Percentiles rank a stretch among this genome's conserved stretches.
phyloP scores from a whole-genome alignment of 2,797 vertebrate species.

The Aphelocoma californica region DNA sequence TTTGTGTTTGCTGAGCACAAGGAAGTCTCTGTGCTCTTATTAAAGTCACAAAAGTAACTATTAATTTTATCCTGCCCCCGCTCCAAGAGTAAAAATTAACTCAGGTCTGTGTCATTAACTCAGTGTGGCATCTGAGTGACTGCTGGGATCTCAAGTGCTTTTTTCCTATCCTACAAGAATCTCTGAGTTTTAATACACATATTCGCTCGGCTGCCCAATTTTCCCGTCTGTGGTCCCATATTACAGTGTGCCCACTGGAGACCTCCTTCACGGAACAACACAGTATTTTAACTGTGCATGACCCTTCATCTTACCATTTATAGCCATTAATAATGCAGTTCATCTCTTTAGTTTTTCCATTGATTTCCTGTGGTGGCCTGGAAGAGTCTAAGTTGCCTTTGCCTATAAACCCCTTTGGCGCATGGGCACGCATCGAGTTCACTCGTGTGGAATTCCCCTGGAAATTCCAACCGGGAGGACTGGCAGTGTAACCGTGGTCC shows the following conservation, averaged over 20 bases:
- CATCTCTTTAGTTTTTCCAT: not conserved
- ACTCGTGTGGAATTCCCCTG: fast-evolving
- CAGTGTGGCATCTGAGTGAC: not conserved
- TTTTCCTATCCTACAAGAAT: not conserved
- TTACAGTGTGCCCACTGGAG: not conserved
- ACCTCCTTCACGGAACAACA: not conserved
- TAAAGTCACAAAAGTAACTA: not conserved
- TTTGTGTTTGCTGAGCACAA: not conserved
- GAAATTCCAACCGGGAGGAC: not conserved
- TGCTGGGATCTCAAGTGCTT: not conserved
- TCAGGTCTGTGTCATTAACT: not conserved
- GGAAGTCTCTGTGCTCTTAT: not conserved
- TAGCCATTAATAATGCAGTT: not conserved
- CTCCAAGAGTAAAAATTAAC: not conserved
- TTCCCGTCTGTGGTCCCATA: not conserved
- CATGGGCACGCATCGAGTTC: fast-evolving
- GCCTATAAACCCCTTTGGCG: not conserved
- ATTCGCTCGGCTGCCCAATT: not conserved
- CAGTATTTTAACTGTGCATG: not conserved
- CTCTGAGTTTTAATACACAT: not conserved
- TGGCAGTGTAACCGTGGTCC: fast-evolving
- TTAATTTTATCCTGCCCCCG: not conserved
- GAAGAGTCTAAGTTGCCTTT: not conserved
- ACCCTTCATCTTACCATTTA: not conserved
- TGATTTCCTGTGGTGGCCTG: not conserved